A percentile compares a stretch with the other conserved stretches of the same genome.
phyloP scores from a whole-genome alignment of 2,797 vertebrate genomes.

The Karalla daura region DNA sequence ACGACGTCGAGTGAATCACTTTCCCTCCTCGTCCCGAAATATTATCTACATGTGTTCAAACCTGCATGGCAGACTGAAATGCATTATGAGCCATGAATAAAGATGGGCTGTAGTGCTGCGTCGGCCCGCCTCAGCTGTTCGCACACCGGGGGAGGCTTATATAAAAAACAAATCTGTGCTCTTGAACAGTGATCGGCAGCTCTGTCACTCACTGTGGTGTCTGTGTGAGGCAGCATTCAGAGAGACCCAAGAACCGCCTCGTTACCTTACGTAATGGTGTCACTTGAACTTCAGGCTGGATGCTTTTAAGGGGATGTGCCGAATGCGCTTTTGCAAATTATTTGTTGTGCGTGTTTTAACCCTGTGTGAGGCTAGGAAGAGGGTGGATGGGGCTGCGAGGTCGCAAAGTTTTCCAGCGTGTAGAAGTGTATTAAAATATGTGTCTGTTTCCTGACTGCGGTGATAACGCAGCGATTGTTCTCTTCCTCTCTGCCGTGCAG shows the following conservation, averaged over 20 bases:
- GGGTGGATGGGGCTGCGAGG: background rate
- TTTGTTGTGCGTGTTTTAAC: conserved; percentile 14
- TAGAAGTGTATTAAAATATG: background rate
- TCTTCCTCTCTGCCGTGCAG: conserved; percentile 15
- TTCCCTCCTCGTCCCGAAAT: conserved; percentile 15
- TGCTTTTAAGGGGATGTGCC: background rate
- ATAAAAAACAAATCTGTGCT: conserved; percentile 34
- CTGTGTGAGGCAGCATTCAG: conserved; percentile 8
- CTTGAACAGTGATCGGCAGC: conserved; percentile 15
- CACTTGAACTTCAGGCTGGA: conserved; percentile 9
- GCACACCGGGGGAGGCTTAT: conserved; percentile 16
- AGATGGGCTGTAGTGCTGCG: conserved; percentile 7
- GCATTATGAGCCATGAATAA: conserved; percentile 10
- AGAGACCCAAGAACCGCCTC: conserved; percentile 11
- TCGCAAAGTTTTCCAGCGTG: conserved; percentile 1
- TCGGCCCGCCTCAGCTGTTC: conserved; percentile 7
- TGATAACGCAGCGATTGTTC: conserved; percentile 45
- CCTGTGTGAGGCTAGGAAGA: background rate
- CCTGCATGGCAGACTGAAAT: conserved; percentile 24
- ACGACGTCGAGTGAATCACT: conserved; percentile 12
- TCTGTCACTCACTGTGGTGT: conserved; percentile 14
- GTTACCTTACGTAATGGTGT: conserved; percentile 13
- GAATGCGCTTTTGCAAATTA: conserved; percentile 2
- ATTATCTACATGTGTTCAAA: conserved; percentile 25
- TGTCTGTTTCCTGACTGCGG: conserved; percentile 34